Base-by-base conservation (phyloP, 2,113 vertebrate species). In the Globicephala melas region DNA sequence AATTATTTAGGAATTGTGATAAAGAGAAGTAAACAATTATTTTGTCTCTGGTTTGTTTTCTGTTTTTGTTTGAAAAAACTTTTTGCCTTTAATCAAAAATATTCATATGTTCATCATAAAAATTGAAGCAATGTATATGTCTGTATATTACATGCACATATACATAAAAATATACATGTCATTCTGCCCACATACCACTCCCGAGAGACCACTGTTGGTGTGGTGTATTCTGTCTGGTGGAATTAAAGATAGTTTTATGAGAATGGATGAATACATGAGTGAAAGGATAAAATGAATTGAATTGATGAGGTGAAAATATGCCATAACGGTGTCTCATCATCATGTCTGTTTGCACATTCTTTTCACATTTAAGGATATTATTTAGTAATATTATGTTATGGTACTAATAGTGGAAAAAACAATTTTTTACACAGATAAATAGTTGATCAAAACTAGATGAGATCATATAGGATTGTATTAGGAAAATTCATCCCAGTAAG, bases 1-100 rank as follows among this genome's bases (percentile, higher is more conserved):
- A 68, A 86, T 89, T 95, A 2, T 74, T 91, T 96, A 60, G 28
- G 28, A 89, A 63, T 65, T 92, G 0, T 73, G 55, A 65, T 81
- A 67, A 92, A 87, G 77, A 96, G 25, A 90, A 97, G n/a, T 90
- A n/a, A 89, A 2, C 2, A 73, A 28, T 85, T 53, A 74, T 77
- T 86, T 90, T 81, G 23, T 77, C 50, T 81, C 21, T 80, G 31
- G 50, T 21, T 89, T 14, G 12, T 36, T 67, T 84, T 76, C 47
- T 33, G 4, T 62, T 10, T 58, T 58, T 74, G 26, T 28, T 44
- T 53, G 6, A 80, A 93, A 79, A 67, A 28, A 13, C 23, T 0
- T 47, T 68, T 77, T 88, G 80, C 65, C 9, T 55, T 26, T 67
- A 73, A 65, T 84, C 44, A 83, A 53, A 86, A 81, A 26, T 70